Evolutionary conservation across 2,113 vertebrate genomes (phyloP), one percentile per base, ranked within the genome.

Genomic region (Catharus minimus): DNA sequence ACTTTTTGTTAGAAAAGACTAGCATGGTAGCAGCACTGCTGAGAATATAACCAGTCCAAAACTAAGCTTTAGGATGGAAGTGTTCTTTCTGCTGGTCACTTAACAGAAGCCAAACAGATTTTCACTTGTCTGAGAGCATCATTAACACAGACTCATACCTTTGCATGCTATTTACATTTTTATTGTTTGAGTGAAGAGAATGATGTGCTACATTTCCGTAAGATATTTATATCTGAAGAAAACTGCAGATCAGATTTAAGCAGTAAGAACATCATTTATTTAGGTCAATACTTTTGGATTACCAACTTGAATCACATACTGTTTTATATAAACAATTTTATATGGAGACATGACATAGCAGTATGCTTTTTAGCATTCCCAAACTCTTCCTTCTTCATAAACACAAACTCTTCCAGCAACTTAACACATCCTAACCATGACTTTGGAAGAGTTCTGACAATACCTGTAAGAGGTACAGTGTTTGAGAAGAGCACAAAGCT

Each of bases 151-250:
- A 56, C 44, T 80, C 43, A 22, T 16, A 69, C 46, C 13, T 89
- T 67, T 79, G 78, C 84, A 60, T 53, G 18, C 30, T 67, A 87
- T 76, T 92, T 92, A 93, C 77, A 84, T 84, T 90, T 92, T 77
- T 69, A 92, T 33, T 52, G 62, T 62, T 74, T 1, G 1, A 73
- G 21, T 50, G 41, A 90, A 36, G 17, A 89, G 39, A 78, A 62
- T 1, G 1, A 67, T 30, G 61, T 20, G 21, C 19, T 72, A 20
- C 13, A 47, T 73, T 90, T 92, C 53, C 55, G 2, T 46, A 58
- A 21, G 46, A 10, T 72, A 85, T 64, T 87, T 85, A 56, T 83
- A 93, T 39, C 71, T 43, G 27, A 26, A 80, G 55, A 89, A 76
- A 85, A 65, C 32, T 82, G 66, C 18, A 61, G 24, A 85, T 69